Base-by-base conservation (phyloP, 2,888 invertebrate species). In the Crossocerus cetratus region DNA sequence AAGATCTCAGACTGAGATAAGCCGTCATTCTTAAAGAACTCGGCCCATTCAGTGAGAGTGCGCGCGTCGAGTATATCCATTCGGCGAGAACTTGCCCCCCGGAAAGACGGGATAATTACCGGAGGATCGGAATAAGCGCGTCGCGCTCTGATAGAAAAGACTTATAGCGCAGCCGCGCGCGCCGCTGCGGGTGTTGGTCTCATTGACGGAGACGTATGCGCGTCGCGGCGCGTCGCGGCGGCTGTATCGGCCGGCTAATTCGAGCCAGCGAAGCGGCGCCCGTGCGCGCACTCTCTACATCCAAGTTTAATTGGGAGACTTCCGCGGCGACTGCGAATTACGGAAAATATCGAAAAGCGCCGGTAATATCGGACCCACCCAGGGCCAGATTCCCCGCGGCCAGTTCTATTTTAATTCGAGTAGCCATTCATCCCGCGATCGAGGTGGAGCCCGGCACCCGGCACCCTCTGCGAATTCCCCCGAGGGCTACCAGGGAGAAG, bases 241-340 rank as follows among this genome's bases (percentile, higher is more conserved):
- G 54, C 53, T 32, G 22, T 32, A 42, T 14, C 16, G 16, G 16
- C 4, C 4, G 14, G 21, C 14, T 43, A 60, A 20, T 18, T n/a
- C 54, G 13, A 62, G 20, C 16, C 23, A 58, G 22, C 2, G 32
- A 32, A 45, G 11, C 32, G 32, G 8, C 21, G 23, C 13, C 20
- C n/a, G 21, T 14, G 18, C 53, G 20, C 43, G 14, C 18, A 11
- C 32, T 14, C n/a, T n/a, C n/a, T n/a, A 43, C 66, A 69, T 65
- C 65, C 67, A 73, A 81, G 79, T 78, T 81, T 83, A 82, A 82
- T 83, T 81, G 77, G 77, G 59, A 78, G 81, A 82, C 78, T 82
- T 81, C 67, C 65, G 21, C 55, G 68, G 69, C 81, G 79, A 82
- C 77, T 74, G 73, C 76, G 68, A 77, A 83, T 81, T 81, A 77